Evolutionary conservation across 2,797 vertebrate species (phyloP).

Genomic region (Emydoidea blandingii): DNA sequence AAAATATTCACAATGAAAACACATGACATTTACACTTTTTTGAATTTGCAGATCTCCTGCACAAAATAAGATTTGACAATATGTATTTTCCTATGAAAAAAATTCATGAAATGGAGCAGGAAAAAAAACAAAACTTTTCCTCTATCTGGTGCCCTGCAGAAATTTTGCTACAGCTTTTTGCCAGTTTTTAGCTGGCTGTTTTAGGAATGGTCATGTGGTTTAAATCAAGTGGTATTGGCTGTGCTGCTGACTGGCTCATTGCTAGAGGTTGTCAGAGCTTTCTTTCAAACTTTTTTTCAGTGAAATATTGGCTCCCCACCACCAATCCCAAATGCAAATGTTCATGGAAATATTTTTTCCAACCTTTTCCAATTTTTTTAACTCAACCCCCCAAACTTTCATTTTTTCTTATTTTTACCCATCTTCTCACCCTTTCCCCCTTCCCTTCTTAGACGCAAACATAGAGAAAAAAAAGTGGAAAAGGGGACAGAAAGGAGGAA

Average conservation of each 20-base stretch:
- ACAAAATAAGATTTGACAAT: neutral
- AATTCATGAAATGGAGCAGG: neutral
- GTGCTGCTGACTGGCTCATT: neutral
- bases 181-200: neutral
- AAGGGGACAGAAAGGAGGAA: neutral
- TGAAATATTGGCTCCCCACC: neutral
- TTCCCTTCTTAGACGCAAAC: neutral
- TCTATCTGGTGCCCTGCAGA: neutral
- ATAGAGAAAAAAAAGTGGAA: rapidly evolving
- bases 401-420: neutral
- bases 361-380: neutral
- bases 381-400: neutral
- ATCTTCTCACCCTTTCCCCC: neutral
- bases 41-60: neutral
- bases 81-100: neutral
- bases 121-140: neutral
- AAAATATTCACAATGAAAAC: constrained; percentile 43
- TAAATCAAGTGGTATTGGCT: neutral
- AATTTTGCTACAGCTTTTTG: neutral
- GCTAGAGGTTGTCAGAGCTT: neutral
- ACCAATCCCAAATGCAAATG: neutral
- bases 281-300: neutral
- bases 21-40: neutral
- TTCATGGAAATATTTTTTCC: neutral
- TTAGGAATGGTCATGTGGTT: neutral